Conservation (phyloP, 2,113 vertebrate genomes). For the Penelope pileata region DNA sequence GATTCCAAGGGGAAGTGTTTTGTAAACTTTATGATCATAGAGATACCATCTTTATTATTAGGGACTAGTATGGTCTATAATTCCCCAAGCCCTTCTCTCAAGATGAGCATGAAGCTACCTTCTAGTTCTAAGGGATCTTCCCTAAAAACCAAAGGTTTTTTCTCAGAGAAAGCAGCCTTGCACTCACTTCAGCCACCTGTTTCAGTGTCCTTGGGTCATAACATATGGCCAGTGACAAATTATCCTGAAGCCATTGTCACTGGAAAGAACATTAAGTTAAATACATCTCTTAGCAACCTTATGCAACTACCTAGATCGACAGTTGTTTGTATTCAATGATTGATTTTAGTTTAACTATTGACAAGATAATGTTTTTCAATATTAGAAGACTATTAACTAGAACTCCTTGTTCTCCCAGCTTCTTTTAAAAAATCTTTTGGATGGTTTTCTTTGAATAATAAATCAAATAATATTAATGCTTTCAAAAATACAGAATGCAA, state of each 20-base stretch:
- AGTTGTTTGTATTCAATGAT: background rate
- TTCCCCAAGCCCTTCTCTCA: background rate
- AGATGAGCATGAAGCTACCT: background rate
- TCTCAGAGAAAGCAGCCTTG: background rate
- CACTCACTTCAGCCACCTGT: background rate
- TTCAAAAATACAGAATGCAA: background rate
- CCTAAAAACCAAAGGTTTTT: background rate
- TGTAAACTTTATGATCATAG: background rate
- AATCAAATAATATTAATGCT: background rate
- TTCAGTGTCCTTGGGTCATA: background rate
- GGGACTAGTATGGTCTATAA: background rate
- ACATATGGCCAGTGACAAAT: background rate
- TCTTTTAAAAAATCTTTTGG: background rate
- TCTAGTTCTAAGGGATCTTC: background rate
- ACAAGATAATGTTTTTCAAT: background rate
- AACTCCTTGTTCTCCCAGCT: accelerated
- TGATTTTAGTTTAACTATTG: background rate
- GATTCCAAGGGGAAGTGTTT: background rate
- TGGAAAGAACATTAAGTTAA: background rate
- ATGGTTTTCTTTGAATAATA: background rate
- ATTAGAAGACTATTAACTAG: background rate
- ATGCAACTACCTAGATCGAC: background rate
- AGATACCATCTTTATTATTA: background rate
- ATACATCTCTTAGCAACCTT: background rate
- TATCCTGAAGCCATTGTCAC: background rate